Conservation (phyloP, 2,888 invertebrate species). For the Heliconius charithonia region DNA sequence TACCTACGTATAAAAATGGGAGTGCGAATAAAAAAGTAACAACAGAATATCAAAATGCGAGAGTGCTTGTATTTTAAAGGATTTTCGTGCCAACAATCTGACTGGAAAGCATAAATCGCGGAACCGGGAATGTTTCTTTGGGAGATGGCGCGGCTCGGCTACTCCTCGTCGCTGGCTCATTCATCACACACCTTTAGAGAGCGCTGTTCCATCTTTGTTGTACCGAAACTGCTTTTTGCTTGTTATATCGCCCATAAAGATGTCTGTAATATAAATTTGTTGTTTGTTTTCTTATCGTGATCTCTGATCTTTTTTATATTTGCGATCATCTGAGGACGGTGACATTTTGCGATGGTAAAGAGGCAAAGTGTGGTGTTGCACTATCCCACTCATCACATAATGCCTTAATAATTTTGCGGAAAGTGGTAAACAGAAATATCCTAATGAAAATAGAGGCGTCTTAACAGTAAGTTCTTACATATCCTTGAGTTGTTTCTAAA, state of each 20-base stretch:
- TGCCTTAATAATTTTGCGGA: no score
- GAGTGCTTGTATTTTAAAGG: slow-evolving; percentile 51
- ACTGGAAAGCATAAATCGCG: slow-evolving; percentile 46
- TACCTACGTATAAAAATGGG: slow-evolving; percentile 9
- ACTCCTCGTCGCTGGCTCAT: slow-evolving; percentile 44
- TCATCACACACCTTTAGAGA: slow-evolving; percentile 46
- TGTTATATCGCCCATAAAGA: slow-evolving; percentile 16
- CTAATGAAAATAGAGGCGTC: no score
- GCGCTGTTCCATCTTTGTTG: slow-evolving; percentile 40
- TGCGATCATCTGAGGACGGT: background rate
- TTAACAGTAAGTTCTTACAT: no score
- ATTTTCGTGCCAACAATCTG: slow-evolving; percentile 54
- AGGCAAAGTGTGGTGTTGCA: no score
- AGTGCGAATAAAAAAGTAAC: slow-evolving; percentile 32
- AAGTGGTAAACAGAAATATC: no score
- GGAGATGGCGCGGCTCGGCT: slow-evolving; percentile 40
- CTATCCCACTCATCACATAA: no score
- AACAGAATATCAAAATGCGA: slow-evolving; percentile 37
- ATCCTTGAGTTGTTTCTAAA: background rate
- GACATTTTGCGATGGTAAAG: no score
- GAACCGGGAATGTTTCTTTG: slow-evolving; percentile 42
- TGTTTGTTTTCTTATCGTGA: slow-evolving; percentile 7
- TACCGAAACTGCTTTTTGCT: slow-evolving; percentile 42
- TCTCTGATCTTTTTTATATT: background rate
- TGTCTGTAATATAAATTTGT: slow-evolving; percentile 14